Conservation (phyloP, 2,113 vertebrate genomes). For the Strigops habroptila region DNA sequence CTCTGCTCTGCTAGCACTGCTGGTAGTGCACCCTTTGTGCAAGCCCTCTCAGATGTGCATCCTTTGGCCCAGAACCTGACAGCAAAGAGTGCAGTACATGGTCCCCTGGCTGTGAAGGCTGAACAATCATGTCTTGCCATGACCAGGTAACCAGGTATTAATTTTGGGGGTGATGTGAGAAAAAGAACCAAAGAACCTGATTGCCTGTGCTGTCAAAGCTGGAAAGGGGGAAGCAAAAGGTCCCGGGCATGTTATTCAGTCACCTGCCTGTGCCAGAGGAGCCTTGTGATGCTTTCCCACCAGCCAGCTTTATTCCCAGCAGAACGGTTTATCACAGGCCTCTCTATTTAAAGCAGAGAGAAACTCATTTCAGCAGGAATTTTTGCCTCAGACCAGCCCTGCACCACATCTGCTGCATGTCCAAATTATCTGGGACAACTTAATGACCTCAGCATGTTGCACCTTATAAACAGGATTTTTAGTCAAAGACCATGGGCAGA, state of each 20-base stretch:
- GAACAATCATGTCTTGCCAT: neutral
- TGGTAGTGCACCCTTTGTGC: neutral
- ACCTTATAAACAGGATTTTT: neutral
- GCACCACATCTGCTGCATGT: neutral
- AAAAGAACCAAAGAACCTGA: neutral
- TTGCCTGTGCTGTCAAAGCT: neutral
- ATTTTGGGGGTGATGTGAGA: neutral
- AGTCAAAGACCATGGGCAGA: neutral
- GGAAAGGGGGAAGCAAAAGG: neutral
- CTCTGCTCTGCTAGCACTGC: neutral
- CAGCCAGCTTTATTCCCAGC: neutral
- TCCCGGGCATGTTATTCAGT: neutral
- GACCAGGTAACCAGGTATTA: neutral
- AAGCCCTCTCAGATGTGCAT: too few relatives aligned
- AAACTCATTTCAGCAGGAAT: neutral
- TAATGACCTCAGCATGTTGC: neutral
- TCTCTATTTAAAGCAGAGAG: neutral
- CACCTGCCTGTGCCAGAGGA: neutral
- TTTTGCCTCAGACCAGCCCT: neutral
- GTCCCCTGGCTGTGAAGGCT: neutral
- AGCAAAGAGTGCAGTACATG: rapidly evolving
- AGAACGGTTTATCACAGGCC: neutral
- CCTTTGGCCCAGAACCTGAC: neutral
- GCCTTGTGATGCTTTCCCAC: neutral
- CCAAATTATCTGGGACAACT: neutral